phyloP scores from a whole-genome alignment of 2,113 vertebrate genomes.

The Lipotes vexillifer region DNA sequence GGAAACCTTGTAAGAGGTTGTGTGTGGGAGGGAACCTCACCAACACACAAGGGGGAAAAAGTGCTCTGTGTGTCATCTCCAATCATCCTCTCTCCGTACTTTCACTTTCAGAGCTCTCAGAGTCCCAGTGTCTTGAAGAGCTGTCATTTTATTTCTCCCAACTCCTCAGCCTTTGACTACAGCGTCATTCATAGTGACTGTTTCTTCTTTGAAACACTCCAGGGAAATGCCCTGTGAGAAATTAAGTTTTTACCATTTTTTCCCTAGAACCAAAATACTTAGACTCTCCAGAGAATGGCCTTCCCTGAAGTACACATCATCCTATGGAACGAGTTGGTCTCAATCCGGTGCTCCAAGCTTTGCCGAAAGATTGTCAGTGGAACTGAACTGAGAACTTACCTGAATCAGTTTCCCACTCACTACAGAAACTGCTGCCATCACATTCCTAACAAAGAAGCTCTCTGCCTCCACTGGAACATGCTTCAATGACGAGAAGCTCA shows the following conservation, averaged over 20 bases:
- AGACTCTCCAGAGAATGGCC: background rate
- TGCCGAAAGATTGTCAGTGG: background rate
- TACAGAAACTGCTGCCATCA: background rate
- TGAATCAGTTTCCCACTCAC: background rate
- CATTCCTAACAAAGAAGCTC: background rate
- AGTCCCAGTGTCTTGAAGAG: background rate
- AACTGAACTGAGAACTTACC: background rate
- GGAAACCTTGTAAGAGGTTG: background rate
- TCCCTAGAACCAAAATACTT: background rate
- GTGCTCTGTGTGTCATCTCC: accelerated
- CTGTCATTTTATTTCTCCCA: background rate
- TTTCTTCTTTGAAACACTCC: background rate
- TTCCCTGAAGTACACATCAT: background rate
- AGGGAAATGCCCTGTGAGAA: background rate
- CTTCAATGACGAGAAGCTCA: background rate
- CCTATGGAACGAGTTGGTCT: background rate
- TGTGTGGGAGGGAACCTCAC: background rate
- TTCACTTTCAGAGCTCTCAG: background rate
- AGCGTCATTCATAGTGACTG: background rate
- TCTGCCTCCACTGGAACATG: background rate
- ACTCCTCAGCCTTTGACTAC: background rate
- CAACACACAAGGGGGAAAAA: accelerated
- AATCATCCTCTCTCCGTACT: background rate
- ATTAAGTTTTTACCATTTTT: background rate
- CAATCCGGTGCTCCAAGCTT: background rate